These are phyloP conservation scores for Drosophila prostipennis DNA, from an alignment of 2,888 invertebrate genomes.

Conservation along the genomic window DNA sequence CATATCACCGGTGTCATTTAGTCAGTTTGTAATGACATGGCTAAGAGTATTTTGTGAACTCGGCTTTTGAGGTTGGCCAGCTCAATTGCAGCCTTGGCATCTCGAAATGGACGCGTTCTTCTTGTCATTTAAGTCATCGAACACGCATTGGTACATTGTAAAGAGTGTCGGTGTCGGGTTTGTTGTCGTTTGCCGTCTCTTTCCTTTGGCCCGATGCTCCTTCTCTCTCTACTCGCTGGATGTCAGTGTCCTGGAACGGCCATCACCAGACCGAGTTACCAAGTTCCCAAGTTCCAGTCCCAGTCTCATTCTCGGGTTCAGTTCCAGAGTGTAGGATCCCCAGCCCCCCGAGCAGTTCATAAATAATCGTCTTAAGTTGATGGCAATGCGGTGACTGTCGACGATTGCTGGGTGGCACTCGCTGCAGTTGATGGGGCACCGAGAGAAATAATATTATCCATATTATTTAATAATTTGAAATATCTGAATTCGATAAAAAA, in stretches of 20 bases:
- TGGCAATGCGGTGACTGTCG: conserved; percentile 63
- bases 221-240: conserved; percentile 28
- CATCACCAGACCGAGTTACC: conserved; percentile 53
- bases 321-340: conserved; percentile 5
- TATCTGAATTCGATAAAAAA: too few species aligned
- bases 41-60: conserved; percentile 75
- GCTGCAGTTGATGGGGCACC: conserved; percentile 26
- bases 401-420: conserved; percentile 61
- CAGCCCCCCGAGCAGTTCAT: conserved; percentile 64
- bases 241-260: conserved; percentile 76
- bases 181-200: conserved; percentile 28
- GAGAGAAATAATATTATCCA: conserved; percentile 13
- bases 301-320: background rate
- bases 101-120: conserved; percentile 39
- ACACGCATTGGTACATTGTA: conserved; percentile 83
- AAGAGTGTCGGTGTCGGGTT: conserved; percentile 55
- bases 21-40: conserved; percentile 76
- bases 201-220: background rate
- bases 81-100: conserved; percentile 31
- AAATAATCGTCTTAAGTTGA: conserved; percentile 81
- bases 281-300: conserved; percentile 24
- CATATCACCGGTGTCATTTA: conserved; percentile 58
- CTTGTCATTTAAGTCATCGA: conserved; percentile 81
- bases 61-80: conserved; percentile 29
- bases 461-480: background rate